A percentile compares a stretch with the other conserved stretches of the same genome.
These are phyloP conservation scores for Porites rus DNA, from an alignment of 92 coral and sea anemone species.

Conservation along the genomic window DNA sequence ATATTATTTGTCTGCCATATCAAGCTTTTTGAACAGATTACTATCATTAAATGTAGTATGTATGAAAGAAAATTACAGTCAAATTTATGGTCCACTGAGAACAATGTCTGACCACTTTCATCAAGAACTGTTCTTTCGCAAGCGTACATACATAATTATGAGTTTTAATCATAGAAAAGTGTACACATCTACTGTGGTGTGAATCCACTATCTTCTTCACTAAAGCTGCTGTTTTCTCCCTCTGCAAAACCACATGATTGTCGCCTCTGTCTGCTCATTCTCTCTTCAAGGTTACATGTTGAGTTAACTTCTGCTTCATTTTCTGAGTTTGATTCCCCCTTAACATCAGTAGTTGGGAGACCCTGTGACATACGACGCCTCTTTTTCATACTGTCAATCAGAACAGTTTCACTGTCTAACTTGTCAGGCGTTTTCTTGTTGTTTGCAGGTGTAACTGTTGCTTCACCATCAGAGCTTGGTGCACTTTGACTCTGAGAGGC, in stretches of 20 bases:
- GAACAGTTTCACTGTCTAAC: neutral
- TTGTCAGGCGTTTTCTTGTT: neutral
- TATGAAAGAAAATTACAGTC: too few species aligned
- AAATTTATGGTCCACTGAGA: neutral
- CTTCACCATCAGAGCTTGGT: constrained; percentile 23
- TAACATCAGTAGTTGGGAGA: constrained; percentile 58
- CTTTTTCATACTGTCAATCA: constrained; percentile 30
- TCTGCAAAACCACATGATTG: constrained; percentile 53
- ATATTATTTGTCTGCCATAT: too few species aligned
- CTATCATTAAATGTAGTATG: too few species aligned
- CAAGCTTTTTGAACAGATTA: too few species aligned
- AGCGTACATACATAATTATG: neutral
- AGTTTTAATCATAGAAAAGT: neutral
- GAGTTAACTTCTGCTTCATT: constrained; percentile 30
- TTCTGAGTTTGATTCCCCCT: constrained; percentile 27
- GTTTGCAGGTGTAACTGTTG: neutral
- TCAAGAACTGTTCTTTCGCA: neutral
- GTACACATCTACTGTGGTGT: neutral
- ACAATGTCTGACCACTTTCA: neutral
- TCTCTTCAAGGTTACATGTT: constrained; percentile 51
- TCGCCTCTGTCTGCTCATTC: constrained; percentile 54
- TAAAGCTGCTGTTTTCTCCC: constrained; percentile 39
- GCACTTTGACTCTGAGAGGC: constrained; percentile 25
- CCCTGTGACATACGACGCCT: constrained; percentile 78
- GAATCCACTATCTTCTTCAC: constrained; percentile 14